Evolutionary conservation across 2,888 invertebrate species (phyloP).

Genomic region (Diarsia dahlii): DNA sequence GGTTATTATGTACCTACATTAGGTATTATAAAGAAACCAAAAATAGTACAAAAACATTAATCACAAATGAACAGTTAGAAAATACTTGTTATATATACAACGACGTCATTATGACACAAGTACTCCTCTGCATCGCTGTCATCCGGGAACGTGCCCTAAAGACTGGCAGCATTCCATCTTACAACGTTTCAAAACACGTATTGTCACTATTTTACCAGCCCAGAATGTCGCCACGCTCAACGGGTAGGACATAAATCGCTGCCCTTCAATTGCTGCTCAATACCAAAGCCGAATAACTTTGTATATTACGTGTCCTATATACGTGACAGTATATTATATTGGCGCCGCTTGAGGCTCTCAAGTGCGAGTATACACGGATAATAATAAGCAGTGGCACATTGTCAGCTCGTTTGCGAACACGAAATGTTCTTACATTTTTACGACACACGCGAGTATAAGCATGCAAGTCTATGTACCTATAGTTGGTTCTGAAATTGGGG

Average conservation of each 20-base stretch:
- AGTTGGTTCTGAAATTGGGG: too few relatives aligned
- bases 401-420: conserved; percentile 45
- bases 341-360: conserved; percentile 21
- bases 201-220: background rate
- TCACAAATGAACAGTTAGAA: too few relatives aligned
- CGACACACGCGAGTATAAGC: conserved; percentile 39
- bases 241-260: background rate
- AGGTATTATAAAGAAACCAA: too few relatives aligned
- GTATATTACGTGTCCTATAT: background rate
- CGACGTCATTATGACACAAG: too few relatives aligned
- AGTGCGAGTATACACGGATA: conserved; percentile 28
- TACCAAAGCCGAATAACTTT: conserved; percentile 1
- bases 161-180: background rate
- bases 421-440: conserved; percentile 49
- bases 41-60: too few relatives aligned
- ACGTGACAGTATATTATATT: conserved; percentile 26
- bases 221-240: background rate
- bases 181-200: background rate
- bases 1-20: too few relatives aligned
- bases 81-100: too few relatives aligned
- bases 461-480: conserved; percentile 12
- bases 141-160: too few relatives aligned
- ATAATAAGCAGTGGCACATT: conserved; percentile 47
- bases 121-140: too few relatives aligned
- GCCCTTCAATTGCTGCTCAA: background rate